Conservation (phyloP, 2,113 vertebrate species). For the Ramphastos sulfuratus region DNA sequence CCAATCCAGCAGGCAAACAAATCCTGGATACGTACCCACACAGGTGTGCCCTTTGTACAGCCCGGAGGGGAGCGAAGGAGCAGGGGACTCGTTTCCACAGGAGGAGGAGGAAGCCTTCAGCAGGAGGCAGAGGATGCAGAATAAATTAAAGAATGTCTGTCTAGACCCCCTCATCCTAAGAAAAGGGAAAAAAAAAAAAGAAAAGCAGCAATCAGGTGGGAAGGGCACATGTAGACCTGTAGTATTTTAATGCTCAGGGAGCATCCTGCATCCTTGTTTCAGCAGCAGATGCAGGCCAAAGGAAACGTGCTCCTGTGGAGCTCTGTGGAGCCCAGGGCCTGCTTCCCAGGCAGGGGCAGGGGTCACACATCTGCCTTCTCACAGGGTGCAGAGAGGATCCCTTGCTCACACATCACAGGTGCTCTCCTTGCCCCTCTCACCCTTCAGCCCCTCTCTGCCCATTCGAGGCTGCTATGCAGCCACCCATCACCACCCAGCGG, state of each 20-base stretch:
- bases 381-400: rapidly evolving
- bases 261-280: neutral
- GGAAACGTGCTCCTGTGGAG: rapidly evolving
- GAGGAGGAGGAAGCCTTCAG: neutral
- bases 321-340: neutral
- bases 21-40: conserved; percentile 65
- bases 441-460: neutral
- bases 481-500: neutral
- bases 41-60: conserved; percentile 39
- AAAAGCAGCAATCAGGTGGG: neutral
- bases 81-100: neutral
- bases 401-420: rapidly evolving
- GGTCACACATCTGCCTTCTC: neutral
- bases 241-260: neutral
- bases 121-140: conserved; percentile 16
- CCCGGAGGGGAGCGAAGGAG: neutral
- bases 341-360: neutral
- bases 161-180: conserved; percentile 32
- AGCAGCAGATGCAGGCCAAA: neutral
- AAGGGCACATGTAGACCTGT: rapidly evolving
- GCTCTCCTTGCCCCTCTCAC: neutral
- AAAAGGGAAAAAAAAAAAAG: neutral
- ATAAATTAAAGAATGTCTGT: neutral
- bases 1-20: neutral
- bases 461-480: rapidly evolving